Percentiles rank a stretch among this genome's conserved stretches.
phyloP scores from a whole-genome alignment of 2,888 invertebrate species.

The Agrotis segetum region DNA sequence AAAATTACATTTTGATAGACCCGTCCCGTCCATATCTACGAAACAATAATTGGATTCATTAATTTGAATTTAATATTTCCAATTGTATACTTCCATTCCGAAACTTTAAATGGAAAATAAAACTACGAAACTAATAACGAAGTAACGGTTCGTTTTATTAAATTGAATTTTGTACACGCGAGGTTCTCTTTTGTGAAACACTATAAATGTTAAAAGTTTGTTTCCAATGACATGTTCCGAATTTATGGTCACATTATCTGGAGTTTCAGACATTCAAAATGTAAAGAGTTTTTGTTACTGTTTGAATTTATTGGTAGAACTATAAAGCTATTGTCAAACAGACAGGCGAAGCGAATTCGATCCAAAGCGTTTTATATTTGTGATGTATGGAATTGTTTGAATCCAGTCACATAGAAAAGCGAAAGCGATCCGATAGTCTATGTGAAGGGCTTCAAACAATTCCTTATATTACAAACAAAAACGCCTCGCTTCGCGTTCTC shows the following conservation, averaged over 20 bases:
- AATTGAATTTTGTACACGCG: slow-evolving; percentile 66
- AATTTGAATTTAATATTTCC: slow-evolving; percentile 23
- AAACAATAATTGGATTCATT: slow-evolving; percentile 37
- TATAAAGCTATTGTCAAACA: no score
- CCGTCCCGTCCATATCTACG: slow-evolving; percentile 6
- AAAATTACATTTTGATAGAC: slow-evolving; percentile 25
- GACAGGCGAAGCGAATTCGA: no score
- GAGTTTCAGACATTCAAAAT: background rate
- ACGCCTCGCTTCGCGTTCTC: no score
- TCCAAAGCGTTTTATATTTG: no score
- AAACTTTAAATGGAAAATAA: slow-evolving; percentile 38
- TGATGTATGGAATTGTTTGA: no score
- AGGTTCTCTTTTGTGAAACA: slow-evolving; percentile 23
- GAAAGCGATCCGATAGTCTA: no score
- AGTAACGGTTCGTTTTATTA: slow-evolving; percentile 64
- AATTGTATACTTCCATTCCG: slow-evolving; percentile 35
- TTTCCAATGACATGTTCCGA: slow-evolving; percentile 15
- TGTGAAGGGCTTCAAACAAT: no score
- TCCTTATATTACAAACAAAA: no score
- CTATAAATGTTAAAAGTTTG: slow-evolving; percentile 39
- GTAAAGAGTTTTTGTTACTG: background rate
- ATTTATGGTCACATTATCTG: slow-evolving; percentile 20
- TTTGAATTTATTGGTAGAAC: background rate
- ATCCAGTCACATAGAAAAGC: no score
- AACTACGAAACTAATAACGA: slow-evolving; percentile 40